Percentiles rank a stretch among this genome's conserved stretches.
phyloP scores from a whole-genome alignment of 2,888 invertebrate species.

The Limenitis camilla region DNA sequence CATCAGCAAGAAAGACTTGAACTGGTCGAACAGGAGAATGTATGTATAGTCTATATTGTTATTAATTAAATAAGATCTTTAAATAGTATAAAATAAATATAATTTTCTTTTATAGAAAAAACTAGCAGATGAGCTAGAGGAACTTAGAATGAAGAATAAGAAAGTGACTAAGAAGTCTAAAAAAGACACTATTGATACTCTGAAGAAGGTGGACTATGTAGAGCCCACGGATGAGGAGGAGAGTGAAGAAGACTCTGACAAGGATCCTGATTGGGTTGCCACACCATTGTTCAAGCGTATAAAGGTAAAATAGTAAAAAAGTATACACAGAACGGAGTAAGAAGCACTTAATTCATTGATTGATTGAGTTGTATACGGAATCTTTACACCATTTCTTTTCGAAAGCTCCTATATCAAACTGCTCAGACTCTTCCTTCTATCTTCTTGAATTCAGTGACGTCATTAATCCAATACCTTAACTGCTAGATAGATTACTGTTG shows the following conservation, averaged over 20 bases:
- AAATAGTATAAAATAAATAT: not conserved
- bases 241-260: constrained; percentile 44
- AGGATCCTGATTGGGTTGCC: constrained; percentile 81
- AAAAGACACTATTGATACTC: constrained; percentile 32
- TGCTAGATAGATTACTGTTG: too few relatives aligned
- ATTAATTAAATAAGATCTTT: not conserved
- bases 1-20: constrained; percentile 57
- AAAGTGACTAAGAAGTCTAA: constrained; percentile 40
- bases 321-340: too few relatives aligned
- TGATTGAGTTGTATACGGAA: too few relatives aligned
- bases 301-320: constrained; percentile 35
- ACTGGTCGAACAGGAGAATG: constrained; percentile 59
- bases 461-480: too few relatives aligned
- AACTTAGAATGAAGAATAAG: constrained; percentile 39
- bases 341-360: too few relatives aligned
- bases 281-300: constrained; percentile 77
- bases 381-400: too few relatives aligned
- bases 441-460: too few relatives aligned
- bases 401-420: too few relatives aligned
- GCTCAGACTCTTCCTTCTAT: too few relatives aligned
- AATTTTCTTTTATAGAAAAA: constrained; percentile 47
- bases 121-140: constrained; percentile 52
- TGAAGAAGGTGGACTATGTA: constrained; percentile 43
- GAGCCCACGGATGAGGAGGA: constrained; percentile 53
- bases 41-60: constrained; percentile 30